A percentile compares a stretch with the other conserved stretches of the same genome.
These are phyloP conservation scores for Hirundichthys speculiger DNA, from an alignment of 2,113 vertebrate species.

Conservation along the genomic window DNA sequence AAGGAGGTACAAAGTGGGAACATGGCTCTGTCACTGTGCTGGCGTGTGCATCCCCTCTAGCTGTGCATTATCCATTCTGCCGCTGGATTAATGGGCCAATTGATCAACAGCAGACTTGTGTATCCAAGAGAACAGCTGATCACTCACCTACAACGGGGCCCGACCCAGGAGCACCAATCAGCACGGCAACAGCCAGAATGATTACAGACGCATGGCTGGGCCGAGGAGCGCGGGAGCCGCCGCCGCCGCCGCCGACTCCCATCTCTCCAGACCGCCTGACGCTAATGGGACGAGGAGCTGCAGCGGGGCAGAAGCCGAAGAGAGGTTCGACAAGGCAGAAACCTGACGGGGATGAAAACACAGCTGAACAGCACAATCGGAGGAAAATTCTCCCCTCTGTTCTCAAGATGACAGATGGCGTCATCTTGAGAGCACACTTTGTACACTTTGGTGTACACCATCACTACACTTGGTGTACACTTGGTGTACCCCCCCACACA, in stretches of 20 bases:
- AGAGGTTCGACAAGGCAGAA: conserved; percentile 62
- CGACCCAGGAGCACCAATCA: conserved; percentile 63
- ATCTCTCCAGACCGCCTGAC: conserved; percentile 56
- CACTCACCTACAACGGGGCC: conserved; percentile 69
- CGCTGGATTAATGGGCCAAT: conserved; percentile 76
- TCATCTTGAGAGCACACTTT: no score
- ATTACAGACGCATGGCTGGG: conserved; percentile 63
- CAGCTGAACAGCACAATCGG: conserved; percentile 60
- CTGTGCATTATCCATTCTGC: conserved; percentile 66
- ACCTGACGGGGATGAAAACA: conserved; percentile 54
- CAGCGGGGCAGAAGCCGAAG: conserved; percentile 4
- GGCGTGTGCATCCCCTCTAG: conserved; percentile 44
- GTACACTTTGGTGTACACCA: no score
- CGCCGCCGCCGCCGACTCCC: conserved; percentile 2
- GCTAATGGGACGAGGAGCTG: conserved; percentile 44
- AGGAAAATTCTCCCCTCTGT: no score
- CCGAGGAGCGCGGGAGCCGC: conserved; percentile 29
- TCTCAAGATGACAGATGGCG: conserved; percentile 3
- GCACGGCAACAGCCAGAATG: conserved; percentile 48
- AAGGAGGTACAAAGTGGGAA: conserved; percentile 39
- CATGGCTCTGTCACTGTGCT: conserved; percentile 37
- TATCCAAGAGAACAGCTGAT: conserved; percentile 67
- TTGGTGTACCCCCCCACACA: conserved; percentile 7
- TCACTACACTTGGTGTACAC: conserved; percentile 51
- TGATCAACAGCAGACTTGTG: conserved; percentile 71